phyloP scores from a whole-genome alignment of 2,113 vertebrate species.

The Myiozetetes cayanensis region DNA sequence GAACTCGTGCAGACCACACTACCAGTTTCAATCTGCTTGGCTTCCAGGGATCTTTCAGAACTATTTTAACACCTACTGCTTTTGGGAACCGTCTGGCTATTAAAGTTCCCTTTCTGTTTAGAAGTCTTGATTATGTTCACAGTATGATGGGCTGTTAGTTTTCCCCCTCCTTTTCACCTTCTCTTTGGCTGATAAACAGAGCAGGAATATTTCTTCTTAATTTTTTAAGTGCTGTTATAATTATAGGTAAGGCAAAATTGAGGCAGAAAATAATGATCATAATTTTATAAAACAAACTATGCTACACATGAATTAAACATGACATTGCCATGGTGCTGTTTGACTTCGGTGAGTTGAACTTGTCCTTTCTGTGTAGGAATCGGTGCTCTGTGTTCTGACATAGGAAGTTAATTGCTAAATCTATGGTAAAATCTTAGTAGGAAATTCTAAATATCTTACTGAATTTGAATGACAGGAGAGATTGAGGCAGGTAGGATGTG shows the following conservation, averaged over 20 bases:
- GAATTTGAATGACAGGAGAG: neutral
- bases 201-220: neutral
- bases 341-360: neutral
- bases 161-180: neutral
- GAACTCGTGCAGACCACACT: neutral
- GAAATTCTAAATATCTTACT: neutral
- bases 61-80: neutral
- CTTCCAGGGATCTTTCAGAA: neutral
- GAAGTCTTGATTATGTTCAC: neutral
- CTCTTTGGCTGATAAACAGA: neutral
- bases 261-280: neutral
- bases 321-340: neutral
- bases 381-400: neutral
- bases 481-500: neutral
- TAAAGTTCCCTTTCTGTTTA: neutral
- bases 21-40: constrained; percentile 10
- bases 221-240: neutral
- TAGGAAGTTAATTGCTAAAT: neutral
- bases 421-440: neutral
- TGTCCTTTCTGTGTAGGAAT: neutral
- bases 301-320: constrained; percentile 6
- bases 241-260: neutral
- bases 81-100: neutral
- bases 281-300: neutral
- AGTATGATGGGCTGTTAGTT: neutral